Percentiles rank a stretch among this genome's conserved stretches.
Conservation (phyloP, 2,888 invertebrate species). For the Scrobipalpa costella region DNA sequence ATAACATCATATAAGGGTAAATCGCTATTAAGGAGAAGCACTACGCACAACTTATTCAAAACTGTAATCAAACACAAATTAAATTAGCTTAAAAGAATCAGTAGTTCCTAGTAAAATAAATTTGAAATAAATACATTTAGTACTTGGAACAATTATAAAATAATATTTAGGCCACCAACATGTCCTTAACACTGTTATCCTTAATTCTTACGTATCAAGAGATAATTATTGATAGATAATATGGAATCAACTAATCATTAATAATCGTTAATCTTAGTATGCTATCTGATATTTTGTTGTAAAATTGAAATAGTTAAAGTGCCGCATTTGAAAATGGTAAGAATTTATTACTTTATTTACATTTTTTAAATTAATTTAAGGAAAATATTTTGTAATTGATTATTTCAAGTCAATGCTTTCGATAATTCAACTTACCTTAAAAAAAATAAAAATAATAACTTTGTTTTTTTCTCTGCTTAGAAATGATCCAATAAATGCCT, state of each 20-base stretch:
- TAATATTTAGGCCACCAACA: background rate
- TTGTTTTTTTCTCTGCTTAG: too few species aligned
- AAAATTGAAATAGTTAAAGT: background rate
- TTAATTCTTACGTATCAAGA: background rate
- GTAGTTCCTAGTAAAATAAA: too few species aligned
- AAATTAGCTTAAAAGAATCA: too few species aligned
- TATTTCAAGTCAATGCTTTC: background rate
- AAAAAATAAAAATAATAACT: too few species aligned
- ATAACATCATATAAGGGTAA: background rate
- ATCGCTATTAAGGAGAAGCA: too few species aligned
- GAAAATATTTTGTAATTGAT: background rate
- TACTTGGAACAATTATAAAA: background rate
- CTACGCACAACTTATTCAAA: too few species aligned
- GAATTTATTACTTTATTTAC: background rate
- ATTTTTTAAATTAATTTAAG: background rate
- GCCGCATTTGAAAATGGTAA: constrained; percentile 7
- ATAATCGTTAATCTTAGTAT: constrained; percentile 2
- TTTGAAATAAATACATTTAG: too few species aligned
- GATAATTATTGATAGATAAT: constrained; percentile 11
- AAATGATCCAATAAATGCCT: too few species aligned
- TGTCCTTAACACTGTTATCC: background rate
- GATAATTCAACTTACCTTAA: too few species aligned
- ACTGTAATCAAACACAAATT: too few species aligned
- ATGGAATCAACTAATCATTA: background rate
- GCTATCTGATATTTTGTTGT: background rate